A percentile compares a stretch with the other conserved stretches of the same genome.
phyloP scores from a whole-genome alignment of 2,113 vertebrate genomes.

The Cyprinodon brontotheroides region DNA sequence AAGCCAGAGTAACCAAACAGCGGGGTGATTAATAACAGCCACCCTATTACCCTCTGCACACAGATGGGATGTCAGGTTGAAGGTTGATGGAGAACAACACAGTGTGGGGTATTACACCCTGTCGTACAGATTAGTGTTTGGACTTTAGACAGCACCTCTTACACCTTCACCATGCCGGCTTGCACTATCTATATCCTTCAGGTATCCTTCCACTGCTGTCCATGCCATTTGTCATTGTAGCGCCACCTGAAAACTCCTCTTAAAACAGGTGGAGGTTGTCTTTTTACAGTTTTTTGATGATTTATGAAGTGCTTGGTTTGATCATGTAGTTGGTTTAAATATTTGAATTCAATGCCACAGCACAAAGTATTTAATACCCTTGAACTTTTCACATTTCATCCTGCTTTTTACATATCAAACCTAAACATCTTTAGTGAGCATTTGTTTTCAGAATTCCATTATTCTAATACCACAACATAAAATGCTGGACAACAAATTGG shows the following conservation, averaged over 20 bases:
- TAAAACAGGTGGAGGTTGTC: constrained; percentile 33
- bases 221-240: constrained; percentile 62
- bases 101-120: constrained; percentile 59
- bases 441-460: neutral
- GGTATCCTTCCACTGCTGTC: constrained; percentile 59
- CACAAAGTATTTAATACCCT: neutral
- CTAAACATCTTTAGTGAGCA: neutral
- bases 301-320: constrained; percentile 48
- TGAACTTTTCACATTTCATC: neutral
- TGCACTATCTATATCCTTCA: constrained; percentile 67
- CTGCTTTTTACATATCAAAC: neutral
- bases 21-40: constrained; percentile 72
- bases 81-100: constrained; percentile 75
- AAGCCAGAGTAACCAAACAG: constrained; percentile 44
- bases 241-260: constrained; percentile 53
- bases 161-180: constrained; percentile 47
- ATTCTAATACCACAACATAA: neutral
- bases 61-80: constrained; percentile 75
- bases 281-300: constrained; percentile 47
- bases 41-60: constrained; percentile 73
- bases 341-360: neutral
- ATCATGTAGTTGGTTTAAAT: neutral
- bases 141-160: constrained; percentile 49
- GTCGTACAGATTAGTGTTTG: constrained; percentile 68
- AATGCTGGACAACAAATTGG: neutral